phyloP scores from a whole-genome alignment of 37 sponge, comb jelly and placozoan species.

The Tethya wilhelma region DNA sequence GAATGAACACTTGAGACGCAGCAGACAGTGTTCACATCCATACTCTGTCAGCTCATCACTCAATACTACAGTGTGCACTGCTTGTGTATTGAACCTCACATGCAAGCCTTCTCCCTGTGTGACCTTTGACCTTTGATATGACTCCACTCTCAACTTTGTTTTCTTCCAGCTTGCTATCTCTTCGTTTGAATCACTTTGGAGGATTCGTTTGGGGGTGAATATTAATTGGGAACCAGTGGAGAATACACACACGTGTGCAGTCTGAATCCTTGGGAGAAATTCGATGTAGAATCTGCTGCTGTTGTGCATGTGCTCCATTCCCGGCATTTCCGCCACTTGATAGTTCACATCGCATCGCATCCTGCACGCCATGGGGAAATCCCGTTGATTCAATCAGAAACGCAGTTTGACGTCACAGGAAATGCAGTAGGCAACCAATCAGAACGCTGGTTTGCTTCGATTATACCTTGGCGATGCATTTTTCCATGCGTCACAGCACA shows the following conservation, averaged over 20 bases:
- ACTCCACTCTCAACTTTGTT: too few species aligned
- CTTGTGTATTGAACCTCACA: slow-evolving; percentile 11
- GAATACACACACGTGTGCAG: slow-evolving; percentile 20
- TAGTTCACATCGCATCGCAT: neutral
- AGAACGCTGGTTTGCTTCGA: neutral
- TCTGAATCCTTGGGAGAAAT: slow-evolving; percentile 21
- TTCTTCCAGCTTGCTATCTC: too few species aligned
- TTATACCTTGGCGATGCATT: too few species aligned
- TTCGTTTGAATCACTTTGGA: neutral
- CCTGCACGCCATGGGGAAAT: neutral
- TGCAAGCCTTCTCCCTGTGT: neutral
- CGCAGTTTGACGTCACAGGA: neutral
- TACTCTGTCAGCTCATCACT: neutral
- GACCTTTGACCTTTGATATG: too few species aligned
- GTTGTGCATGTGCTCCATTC: too few species aligned
- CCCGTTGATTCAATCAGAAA: too few species aligned
- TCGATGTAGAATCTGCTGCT: slow-evolving; percentile 32
- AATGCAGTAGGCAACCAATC: neutral
- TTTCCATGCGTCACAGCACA: too few species aligned
- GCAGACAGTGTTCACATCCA: neutral
- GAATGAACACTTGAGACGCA: slow-evolving; percentile 22
- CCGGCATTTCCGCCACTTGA: too few species aligned
- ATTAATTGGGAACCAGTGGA: neutral
- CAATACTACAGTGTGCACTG: neutral
- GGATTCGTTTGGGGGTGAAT: neutral